These are phyloP conservation scores for Cheilosia scutellata DNA, from an alignment of 2,888 invertebrate species.

Conservation along the genomic window DNA sequence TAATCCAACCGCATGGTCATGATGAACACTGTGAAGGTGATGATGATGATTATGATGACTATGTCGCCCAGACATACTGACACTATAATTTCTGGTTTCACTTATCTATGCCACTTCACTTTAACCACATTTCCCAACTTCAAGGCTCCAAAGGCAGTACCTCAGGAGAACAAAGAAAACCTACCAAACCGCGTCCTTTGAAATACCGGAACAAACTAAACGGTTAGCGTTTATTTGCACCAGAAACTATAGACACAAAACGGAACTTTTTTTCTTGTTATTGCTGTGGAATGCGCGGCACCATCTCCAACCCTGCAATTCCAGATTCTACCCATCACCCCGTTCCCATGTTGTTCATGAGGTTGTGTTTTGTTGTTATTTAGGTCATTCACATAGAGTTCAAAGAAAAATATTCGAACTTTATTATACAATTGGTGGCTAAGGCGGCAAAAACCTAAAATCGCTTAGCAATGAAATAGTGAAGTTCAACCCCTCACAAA, in stretches of 20 bases:
- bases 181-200: slow-evolving; percentile 60
- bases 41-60: slow-evolving; percentile 80
- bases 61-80: slow-evolving; percentile 77
- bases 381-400: slow-evolving; percentile 83
- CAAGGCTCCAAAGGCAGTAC: slow-evolving; percentile 42
- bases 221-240: slow-evolving; percentile 1
- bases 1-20: slow-evolving; percentile 78
- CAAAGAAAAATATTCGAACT: slow-evolving; percentile 36
- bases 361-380: slow-evolving; percentile 80
- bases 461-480: slow-evolving; percentile 71
- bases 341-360: slow-evolving; percentile 7
- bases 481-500: slow-evolving; percentile 66
- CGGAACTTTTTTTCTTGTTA: slow-evolving; percentile 14
- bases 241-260: slow-evolving; percentile 55
- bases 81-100: slow-evolving; percentile 5
- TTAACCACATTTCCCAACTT: background rate
- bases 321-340: background rate
- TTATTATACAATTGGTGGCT: slow-evolving; percentile 22
- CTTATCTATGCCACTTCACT: slow-evolving; percentile 76
- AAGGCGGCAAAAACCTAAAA: slow-evolving; percentile 32
- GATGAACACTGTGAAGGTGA: slow-evolving; percentile 78
- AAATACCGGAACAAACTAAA: slow-evolving; percentile 67
- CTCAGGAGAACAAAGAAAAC: slow-evolving; percentile 1
- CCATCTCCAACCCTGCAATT: slow-evolving; percentile 44
- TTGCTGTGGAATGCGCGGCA: slow-evolving; percentile 59